Percentiles rank a stretch among this genome's conserved stretches.
Conservation (phyloP, 2,113 vertebrate genomes). For the Sphyrna mokarran region DNA sequence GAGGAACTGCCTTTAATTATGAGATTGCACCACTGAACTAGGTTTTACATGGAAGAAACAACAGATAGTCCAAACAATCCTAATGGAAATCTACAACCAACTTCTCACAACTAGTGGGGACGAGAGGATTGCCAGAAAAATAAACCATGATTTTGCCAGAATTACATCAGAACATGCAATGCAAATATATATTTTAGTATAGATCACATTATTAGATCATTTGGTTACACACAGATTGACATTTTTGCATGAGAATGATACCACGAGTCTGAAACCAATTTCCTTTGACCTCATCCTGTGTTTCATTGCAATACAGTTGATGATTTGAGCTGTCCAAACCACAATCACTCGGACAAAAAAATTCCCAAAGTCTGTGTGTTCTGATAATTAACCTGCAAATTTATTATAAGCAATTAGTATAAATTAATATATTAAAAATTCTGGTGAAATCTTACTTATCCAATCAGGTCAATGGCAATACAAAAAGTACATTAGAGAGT, state of each 20-base stretch:
- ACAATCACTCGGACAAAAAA: not conserved
- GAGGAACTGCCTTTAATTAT: too few species aligned
- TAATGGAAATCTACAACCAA: not conserved
- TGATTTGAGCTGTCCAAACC: not conserved
- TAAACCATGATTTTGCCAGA: too few species aligned
- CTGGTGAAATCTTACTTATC: not conserved
- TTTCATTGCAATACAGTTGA: not conserved
- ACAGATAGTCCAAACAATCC: not conserved
- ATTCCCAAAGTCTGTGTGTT: not conserved
- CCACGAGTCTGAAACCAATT: not conserved
- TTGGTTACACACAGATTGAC: not conserved
- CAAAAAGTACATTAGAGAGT: too few species aligned
- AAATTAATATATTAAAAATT: not conserved
- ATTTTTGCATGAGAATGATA: not conserved
- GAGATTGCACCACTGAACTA: not conserved
- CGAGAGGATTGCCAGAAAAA: not conserved
- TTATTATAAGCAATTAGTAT: not conserved
- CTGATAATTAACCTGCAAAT: too few species aligned
- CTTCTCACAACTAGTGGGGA: not conserved
- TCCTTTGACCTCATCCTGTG: not conserved
- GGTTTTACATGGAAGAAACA: not conserved
- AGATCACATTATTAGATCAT: not conserved
- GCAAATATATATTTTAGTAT: not conserved
- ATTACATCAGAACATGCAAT: not conserved
- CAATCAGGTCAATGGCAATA: not conserved